phyloP scores from a whole-genome alignment of 2,113 vertebrate species.

The Rhadina sibilatrix region DNA sequence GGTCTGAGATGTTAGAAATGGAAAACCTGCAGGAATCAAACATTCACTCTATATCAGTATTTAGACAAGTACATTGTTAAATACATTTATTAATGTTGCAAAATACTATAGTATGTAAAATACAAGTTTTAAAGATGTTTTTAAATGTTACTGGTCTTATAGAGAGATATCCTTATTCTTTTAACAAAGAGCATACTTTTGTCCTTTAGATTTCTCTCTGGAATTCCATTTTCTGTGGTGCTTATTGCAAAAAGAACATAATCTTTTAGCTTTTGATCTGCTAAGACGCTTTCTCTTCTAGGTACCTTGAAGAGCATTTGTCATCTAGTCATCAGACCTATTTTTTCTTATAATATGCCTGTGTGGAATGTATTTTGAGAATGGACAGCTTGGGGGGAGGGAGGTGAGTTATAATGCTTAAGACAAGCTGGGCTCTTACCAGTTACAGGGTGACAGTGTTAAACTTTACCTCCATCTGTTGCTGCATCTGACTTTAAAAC shows the following conservation, averaged over 20 bases:
- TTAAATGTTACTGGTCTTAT: not conserved
- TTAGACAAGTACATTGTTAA: not conserved
- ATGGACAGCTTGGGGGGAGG: not conserved
- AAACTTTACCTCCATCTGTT: not conserved
- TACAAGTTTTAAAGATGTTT: not conserved
- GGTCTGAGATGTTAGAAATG: not conserved
- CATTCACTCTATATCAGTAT: not conserved
- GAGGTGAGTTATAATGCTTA: not conserved
- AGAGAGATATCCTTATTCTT: not conserved
- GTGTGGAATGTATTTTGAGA: not conserved
- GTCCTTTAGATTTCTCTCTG: not conserved
- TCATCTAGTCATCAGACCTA: not conserved
- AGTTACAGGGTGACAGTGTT: not conserved
- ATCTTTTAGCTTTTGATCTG: not conserved
- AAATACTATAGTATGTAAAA: not conserved
- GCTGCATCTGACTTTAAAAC: not conserved
- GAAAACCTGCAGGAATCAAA: not conserved
- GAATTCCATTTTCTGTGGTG: not conserved
- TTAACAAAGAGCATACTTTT: not conserved
- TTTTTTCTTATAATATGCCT: not conserved
- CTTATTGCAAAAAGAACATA: not conserved
- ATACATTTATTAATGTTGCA: not conserved
- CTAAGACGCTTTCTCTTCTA: not conserved
- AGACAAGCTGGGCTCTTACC: not conserved
- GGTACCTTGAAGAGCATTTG: not conserved